Evolutionary conservation across 2,797 vertebrate genomes (phyloP), one percentile per base, ranked within the genome.

Genomic region (Lepidocolaptes lacrymiger): DNA sequence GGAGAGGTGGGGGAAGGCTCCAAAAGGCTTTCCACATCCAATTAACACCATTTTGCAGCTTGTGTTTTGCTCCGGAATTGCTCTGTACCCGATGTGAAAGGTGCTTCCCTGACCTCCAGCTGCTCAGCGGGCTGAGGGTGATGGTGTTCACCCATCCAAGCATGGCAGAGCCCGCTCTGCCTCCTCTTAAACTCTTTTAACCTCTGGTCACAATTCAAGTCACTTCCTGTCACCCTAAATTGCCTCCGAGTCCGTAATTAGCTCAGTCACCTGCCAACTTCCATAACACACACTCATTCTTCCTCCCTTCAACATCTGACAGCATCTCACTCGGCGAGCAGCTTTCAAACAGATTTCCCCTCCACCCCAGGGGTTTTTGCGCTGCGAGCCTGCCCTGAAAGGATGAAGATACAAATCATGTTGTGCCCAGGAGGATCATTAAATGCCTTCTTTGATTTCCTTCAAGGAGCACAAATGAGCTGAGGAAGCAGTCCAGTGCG

Each of bases 251-350:
- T 5, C 27, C 0, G 4, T 91, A 92, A 96, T 95, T 62, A 94
- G 85, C 92, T 77, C 83, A 5, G 79, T 96, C 92, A 92, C 85
- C 94, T 95, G 95, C 82, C 96, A 96, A 18, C 92, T 85, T 59
- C 7, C 93, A 88, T 66, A 72, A 21, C 78, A 26, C 54, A 30
- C 7, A 0, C 66, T 91, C 76, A 1, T 34, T 39, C 84, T 72
- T 41, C 55, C 74, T 67, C 37, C 77, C 88, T 39, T 27, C 76
- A 48, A n/a, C 56, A 22, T 49, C 68, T 91, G 91, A 89, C 94
- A 94, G 91, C 79, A 15, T 85, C 81, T 76, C 3, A 6, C 80
- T 55, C 2, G 1, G 48, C 1, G 2, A 84, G 79, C 10, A 2
- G 22, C 73, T 48, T 84, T 67, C 96, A 81, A 24, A 89, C 85